Percentiles rank a stretch among this genome's conserved stretches.
Evolutionary conservation across 2,888 invertebrate genomes (phyloP).

Genomic region (Diloba caeruleocephala): DNA sequence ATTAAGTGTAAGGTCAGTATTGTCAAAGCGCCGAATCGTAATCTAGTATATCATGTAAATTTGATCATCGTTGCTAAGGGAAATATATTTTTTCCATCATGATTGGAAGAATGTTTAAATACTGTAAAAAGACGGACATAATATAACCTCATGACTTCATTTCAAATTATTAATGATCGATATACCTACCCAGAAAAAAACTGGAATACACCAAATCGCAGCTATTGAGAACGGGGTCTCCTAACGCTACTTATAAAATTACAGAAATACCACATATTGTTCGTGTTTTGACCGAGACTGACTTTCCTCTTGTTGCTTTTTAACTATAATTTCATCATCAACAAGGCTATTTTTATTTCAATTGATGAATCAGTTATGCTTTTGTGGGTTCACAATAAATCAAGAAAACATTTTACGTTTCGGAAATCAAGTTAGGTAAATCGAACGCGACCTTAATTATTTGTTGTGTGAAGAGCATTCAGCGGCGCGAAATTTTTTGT

Average conservation of each 20-base stretch:
- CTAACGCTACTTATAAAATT: slow-evolving; percentile 45
- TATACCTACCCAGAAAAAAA: slow-evolving; percentile 33
- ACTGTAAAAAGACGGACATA: background rate
- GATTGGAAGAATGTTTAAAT: background rate
- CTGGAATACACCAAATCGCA: slow-evolving; percentile 30
- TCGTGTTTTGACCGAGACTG: slow-evolving; percentile 29
- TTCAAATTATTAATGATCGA: slow-evolving; percentile 31
- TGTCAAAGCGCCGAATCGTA: slow-evolving; percentile 44
- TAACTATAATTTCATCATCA: background rate
- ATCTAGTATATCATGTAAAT: slow-evolving; percentile 16
- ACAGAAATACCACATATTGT: slow-evolving; percentile 30
- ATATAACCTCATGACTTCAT: slow-evolving; percentile 14
- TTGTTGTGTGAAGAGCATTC: slow-evolving; percentile 65
- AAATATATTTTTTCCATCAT: background rate
- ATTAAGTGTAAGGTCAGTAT: slow-evolving; percentile 74
- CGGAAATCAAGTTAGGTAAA: slow-evolving; percentile 59
- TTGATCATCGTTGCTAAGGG: slow-evolving; percentile 1
- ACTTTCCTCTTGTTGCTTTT: slow-evolving; percentile 2
- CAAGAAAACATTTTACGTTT: slow-evolving; percentile 51
- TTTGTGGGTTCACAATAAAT: slow-evolving; percentile 1
- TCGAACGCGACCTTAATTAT: slow-evolving; percentile 67
- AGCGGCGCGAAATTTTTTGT: slow-evolving; percentile 71
- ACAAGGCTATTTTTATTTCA: background rate
- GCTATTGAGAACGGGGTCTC: slow-evolving; percentile 35
- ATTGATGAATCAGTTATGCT: background rate